Percentiles rank a stretch among this genome's conserved stretches.
Conservation (phyloP, 1,140 invertebrate genomes). For the Pseudobourletiella spinata region DNA sequence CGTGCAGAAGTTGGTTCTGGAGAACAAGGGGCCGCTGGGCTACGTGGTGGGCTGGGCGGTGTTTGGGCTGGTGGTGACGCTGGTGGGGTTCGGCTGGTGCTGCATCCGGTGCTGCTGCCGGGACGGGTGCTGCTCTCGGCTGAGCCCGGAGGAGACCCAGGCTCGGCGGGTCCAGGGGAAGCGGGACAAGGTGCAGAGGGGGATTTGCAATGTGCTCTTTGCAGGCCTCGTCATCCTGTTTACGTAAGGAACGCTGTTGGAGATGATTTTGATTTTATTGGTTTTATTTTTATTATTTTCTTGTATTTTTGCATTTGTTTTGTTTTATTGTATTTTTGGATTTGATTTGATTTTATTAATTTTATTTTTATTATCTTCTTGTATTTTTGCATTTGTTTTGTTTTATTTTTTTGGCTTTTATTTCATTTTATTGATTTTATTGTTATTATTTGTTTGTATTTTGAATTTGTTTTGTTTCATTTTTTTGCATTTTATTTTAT, state of each 20-base stretch:
- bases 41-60: constrained; percentile 5
- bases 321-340: background rate
- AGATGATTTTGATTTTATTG: background rate
- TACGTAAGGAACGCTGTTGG: constrained; percentile 25
- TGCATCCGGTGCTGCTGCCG: constrained; percentile 24
- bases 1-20: constrained; percentile 12
- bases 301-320: background rate
- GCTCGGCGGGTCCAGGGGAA: constrained; percentile 21
- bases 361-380: background rate
- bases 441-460: no score
- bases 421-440: no score
- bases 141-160: constrained; percentile 16
- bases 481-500: background rate
- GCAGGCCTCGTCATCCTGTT: constrained; percentile 26
- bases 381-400: background rate
- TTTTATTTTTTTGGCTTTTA: background rate
- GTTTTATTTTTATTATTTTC: background rate
- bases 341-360: background rate
- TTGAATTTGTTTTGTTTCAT: no score
- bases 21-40: constrained; percentile 22
- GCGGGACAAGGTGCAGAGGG: constrained; percentile 27
- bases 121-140: constrained; percentile 17
- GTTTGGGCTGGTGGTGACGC: constrained; percentile 16
- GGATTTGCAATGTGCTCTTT: constrained; percentile 23
- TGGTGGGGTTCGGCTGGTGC: constrained; percentile 26